A percentile compares a stretch with the other conserved stretches of the same genome.
Evolutionary conservation across 2,113 vertebrate species (phyloP).

Genomic region (Lipophrys pholis): DNA sequence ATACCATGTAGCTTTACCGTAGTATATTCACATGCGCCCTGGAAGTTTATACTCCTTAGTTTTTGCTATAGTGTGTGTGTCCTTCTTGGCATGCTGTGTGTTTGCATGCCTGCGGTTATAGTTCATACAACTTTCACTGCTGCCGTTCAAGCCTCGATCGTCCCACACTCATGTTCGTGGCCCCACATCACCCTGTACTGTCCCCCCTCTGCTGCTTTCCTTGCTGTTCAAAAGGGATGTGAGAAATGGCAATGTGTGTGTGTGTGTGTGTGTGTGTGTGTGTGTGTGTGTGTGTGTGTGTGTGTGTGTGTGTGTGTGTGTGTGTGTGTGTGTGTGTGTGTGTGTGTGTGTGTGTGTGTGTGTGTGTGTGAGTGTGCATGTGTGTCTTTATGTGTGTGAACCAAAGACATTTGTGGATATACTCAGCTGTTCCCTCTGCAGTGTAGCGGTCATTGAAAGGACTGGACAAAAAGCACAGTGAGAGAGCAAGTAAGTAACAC

Average conservation of each 20-base stretch:
- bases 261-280: slow-evolving; percentile 50
- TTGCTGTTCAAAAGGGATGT: slow-evolving; percentile 49
- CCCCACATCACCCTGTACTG: slow-evolving; percentile 25
- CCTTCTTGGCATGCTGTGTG: slow-evolving; percentile 65
- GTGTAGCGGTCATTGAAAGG: slow-evolving; percentile 53
- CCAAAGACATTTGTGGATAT: slow-evolving; percentile 23
- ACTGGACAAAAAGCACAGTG: slow-evolving; percentile 68
- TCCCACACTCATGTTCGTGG: slow-evolving; percentile 15
- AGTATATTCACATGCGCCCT: slow-evolving; percentile 14
- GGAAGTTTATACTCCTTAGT: slow-evolving; percentile 21
- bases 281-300: slow-evolving; percentile 36
- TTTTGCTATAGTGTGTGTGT: slow-evolving; percentile 16
- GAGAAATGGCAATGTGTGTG: slow-evolving; percentile 42
- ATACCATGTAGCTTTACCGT: slow-evolving; percentile 4
- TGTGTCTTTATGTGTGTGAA: slow-evolving; percentile 9
- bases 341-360: slow-evolving; percentile 51
- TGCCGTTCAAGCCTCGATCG: slow-evolving; percentile 57
- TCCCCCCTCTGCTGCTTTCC: slow-evolving; percentile 20
- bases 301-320: slow-evolving; percentile 19
- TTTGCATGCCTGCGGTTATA: slow-evolving; percentile 78
- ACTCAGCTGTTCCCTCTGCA: slow-evolving; percentile 75
- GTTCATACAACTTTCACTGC: slow-evolving; percentile 51
- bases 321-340: slow-evolving; percentile 56
- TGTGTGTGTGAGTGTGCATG: slow-evolving; percentile 58
- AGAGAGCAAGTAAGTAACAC: slow-evolving; percentile 77